Conservation (phyloP, 2,113 vertebrate genomes). For the Laticauda laticaudata region DNA sequence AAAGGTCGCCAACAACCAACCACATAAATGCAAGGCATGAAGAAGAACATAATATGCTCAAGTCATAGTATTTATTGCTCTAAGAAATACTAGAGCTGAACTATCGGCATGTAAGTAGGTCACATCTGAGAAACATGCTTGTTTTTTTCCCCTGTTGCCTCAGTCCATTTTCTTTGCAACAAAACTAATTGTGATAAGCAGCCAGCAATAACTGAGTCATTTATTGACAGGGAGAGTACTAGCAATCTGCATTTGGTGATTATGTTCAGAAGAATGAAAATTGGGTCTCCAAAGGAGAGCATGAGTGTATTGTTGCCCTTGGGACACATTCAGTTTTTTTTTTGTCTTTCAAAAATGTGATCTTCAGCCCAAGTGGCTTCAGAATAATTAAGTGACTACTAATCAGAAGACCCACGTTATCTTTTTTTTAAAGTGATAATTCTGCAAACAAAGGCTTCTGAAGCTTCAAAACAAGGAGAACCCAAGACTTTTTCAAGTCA, state of each 20-base stretch:
- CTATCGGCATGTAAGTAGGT: constrained; percentile 52
- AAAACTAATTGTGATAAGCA: constrained; percentile 50
- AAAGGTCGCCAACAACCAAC: neutral
- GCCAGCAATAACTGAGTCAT: constrained; percentile 43
- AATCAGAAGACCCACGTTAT: neutral
- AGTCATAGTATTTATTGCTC: constrained; percentile 38
- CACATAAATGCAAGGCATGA: constrained; percentile 12
- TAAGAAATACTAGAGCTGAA: constrained; percentile 52
- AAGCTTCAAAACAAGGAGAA: neutral
- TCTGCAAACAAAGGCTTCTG: neutral
- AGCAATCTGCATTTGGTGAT: neutral
- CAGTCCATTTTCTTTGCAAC: constrained; percentile 42
- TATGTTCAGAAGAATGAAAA: neutral
- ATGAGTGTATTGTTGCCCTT: neutral
- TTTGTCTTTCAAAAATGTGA: constrained; percentile 8
- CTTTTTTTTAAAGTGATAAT: neutral
- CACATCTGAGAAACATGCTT: constrained; percentile 53
- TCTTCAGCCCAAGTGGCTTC: constrained; percentile 6
- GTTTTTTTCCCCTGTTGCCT: constrained; percentile 44
- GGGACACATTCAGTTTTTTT: neutral
- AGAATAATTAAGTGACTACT: neutral
- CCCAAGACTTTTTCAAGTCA: neutral
- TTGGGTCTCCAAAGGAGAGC: neutral
- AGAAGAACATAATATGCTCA: constrained; percentile 38
- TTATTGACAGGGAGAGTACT: neutral